phyloP scores from a whole-genome alignment of 2,797 vertebrate genomes.

The Esox masquinongy region DNA sequence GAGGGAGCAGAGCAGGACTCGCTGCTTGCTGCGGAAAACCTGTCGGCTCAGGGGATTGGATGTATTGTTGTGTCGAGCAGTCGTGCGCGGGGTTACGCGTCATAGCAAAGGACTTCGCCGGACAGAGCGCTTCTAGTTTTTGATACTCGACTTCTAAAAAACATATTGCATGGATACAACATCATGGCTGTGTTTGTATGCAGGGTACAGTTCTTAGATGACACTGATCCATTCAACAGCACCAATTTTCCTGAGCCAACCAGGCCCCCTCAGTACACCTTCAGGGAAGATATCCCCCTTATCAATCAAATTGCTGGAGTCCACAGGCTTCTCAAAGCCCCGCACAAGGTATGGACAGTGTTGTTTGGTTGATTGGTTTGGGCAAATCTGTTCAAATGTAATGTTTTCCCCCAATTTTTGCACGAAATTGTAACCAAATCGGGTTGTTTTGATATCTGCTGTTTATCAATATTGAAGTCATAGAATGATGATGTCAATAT shows the following conservation, averaged over 20 bases:
- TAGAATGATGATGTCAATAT: background rate
- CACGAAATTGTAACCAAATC: background rate
- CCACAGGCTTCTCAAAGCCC: constrained; percentile 82
- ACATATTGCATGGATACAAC: constrained; percentile 75
- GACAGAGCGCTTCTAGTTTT: constrained; percentile 58
- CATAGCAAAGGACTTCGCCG: constrained; percentile 50
- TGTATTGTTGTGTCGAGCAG: constrained; percentile 33
- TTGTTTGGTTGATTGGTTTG: background rate
- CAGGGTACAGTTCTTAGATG: constrained; percentile 88
- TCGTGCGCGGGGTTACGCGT: constrained; percentile 43
- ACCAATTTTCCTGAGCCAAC: constrained; percentile 88
- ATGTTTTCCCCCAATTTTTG: background rate
- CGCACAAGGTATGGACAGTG: constrained; percentile 78
- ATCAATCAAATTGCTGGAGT: constrained; percentile 83
- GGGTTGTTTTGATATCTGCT: background rate
- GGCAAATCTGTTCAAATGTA: background rate
- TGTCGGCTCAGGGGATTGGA: constrained; percentile 39
- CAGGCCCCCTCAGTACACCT: constrained; percentile 83
- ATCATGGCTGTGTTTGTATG: constrained; percentile 84
- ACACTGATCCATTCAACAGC: constrained; percentile 88
- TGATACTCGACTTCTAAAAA: constrained; percentile 46
- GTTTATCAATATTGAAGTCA: background rate
- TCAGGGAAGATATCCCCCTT: constrained; percentile 84
- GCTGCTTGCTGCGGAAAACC: constrained; percentile 68
- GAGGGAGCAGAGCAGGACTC: constrained; percentile 56